A percentile compares a stretch with the other conserved stretches of the same genome.
Evolutionary conservation across 2,113 vertebrate genomes (phyloP).

Genomic region (Taurulus bubalis): DNA sequence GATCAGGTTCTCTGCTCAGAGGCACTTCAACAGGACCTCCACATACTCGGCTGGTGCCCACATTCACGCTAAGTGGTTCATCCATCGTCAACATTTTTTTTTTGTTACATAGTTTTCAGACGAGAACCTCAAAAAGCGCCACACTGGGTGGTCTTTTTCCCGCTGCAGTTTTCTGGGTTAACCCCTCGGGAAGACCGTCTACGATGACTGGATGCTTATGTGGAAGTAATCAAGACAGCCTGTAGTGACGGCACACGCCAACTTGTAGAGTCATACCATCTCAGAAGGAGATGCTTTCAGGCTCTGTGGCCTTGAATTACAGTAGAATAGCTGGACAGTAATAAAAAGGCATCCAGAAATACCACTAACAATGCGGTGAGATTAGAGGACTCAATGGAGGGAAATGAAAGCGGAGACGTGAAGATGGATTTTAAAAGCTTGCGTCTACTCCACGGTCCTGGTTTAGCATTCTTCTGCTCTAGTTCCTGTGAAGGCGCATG

Average conservation of each 20-base stretch:
- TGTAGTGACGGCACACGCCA: background rate
- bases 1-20: background rate
- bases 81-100: background rate
- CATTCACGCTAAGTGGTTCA: background rate
- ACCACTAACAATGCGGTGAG: background rate
- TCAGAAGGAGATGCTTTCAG: constrained; percentile 1
- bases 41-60: background rate
- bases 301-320: constrained; percentile 7
- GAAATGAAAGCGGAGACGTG: constrained; percentile 27
- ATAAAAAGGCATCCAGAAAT: constrained; percentile 6
- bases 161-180: too few species aligned
- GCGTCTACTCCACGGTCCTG: constrained; percentile 19
- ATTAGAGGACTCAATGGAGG: constrained; percentile 6
- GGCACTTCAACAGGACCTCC: constrained; percentile 1
- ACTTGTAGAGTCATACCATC: background rate
- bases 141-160: too few species aligned
- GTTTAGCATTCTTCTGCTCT: constrained; percentile 64
- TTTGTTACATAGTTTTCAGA: too few species aligned
- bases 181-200: too few species aligned
- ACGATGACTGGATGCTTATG: background rate
- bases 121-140: too few species aligned
- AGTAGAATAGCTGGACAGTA: background rate
- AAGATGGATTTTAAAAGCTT: constrained; percentile 31
- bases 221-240: background rate
- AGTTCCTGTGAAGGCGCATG: constrained; percentile 54